Percentiles rank a stretch among this genome's conserved stretches.
Conservation (phyloP, 2,113 vertebrate species). For the Pseudopipra pipra region DNA sequence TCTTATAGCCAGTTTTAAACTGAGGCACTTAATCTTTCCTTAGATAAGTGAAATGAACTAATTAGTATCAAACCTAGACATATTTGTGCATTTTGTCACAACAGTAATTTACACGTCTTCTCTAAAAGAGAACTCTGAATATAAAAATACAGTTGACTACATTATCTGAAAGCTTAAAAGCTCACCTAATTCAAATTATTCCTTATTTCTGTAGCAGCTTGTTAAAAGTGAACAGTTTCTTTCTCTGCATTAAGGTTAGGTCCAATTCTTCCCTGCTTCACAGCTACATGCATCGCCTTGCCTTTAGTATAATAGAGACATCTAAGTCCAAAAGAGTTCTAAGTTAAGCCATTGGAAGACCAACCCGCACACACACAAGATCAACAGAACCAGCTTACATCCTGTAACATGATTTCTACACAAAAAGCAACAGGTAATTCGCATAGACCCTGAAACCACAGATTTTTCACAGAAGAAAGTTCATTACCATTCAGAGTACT, state of each 20-base stretch:
- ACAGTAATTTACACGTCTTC: slow-evolving; percentile 34
- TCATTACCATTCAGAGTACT: background rate
- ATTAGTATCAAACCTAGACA: slow-evolving; percentile 28
- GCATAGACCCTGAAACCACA: background rate
- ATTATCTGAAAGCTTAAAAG: slow-evolving; percentile 23
- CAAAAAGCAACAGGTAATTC: background rate
- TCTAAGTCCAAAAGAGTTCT: background rate
- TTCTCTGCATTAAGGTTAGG: background rate
- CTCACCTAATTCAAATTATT: background rate
- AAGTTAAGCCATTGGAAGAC: background rate
- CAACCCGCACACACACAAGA: background rate
- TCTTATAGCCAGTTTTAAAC: slow-evolving; percentile 32
- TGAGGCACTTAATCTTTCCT: background rate
- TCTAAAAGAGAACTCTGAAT: background rate
- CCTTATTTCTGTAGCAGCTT: background rate
- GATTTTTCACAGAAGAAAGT: background rate
- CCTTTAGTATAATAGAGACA: background rate
- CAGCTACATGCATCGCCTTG: background rate
- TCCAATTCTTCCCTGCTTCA: background rate
- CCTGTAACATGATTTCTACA: background rate
- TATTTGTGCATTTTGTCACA: slow-evolving; percentile 51
- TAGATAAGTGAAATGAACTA: slow-evolving; percentile 32
- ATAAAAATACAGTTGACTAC: background rate
- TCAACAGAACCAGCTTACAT: background rate
- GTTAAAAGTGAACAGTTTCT: background rate